Evolutionary conservation across 2,113 vertebrate species (phyloP).

Genomic region (Martes martes): DNA sequence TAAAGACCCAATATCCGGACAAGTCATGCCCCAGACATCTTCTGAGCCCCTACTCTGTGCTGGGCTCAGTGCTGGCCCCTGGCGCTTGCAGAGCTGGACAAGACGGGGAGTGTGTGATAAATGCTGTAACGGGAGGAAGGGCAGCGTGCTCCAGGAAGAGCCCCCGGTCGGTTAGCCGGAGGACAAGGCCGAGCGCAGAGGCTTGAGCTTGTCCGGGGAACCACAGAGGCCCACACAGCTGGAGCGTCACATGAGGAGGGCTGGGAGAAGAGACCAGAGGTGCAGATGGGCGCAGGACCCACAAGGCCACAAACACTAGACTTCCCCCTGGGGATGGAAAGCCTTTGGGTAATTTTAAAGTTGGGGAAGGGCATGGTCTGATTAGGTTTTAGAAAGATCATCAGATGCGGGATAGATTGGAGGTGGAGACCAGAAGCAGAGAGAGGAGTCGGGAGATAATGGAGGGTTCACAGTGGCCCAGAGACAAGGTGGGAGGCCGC

Average conservation of each 20-base stretch:
- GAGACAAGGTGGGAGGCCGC: background rate
- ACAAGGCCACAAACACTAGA: background rate
- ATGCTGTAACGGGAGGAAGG: background rate
- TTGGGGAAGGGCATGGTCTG: background rate
- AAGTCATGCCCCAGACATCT: background rate
- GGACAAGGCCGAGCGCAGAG: background rate
- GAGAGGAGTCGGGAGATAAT: background rate
- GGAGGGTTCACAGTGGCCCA: background rate
- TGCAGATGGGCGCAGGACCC: no score
- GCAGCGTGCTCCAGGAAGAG: background rate
- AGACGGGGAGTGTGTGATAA: background rate
- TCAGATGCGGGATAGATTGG: background rate
- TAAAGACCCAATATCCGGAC: background rate
- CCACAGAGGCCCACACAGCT: background rate
- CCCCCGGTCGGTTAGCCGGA: background rate
- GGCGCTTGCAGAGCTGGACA: background rate
- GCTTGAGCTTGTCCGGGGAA: background rate
- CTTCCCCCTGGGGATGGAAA: background rate
- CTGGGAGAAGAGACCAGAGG: background rate
- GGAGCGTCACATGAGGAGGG: background rate
- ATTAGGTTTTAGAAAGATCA: background rate
- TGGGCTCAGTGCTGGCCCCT: background rate
- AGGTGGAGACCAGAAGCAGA: background rate
- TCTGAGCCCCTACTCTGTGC: background rate
- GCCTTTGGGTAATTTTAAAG: background rate